These are phyloP conservation scores for Nemotelus nigrinus DNA, from an alignment of 2,888 invertebrate species.

Conservation along the genomic window DNA sequence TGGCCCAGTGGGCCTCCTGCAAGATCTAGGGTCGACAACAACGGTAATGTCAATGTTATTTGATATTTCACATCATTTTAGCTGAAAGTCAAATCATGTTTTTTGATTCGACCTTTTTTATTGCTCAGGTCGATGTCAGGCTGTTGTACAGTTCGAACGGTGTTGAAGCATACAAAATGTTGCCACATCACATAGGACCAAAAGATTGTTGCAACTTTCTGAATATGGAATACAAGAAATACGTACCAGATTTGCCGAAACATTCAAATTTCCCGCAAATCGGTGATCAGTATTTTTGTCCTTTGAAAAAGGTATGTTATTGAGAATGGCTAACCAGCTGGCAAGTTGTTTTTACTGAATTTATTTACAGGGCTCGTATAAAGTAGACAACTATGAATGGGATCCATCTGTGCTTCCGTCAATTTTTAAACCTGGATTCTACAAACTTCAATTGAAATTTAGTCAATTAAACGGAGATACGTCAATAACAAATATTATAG, in stretches of 20 bases:
- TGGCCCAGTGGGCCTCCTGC: too few species aligned
- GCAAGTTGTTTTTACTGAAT: neutral
- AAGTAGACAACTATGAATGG: slow-evolving; percentile 24
- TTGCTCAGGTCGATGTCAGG: neutral
- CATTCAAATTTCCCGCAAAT: slow-evolving; percentile 38
- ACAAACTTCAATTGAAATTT: slow-evolving; percentile 2
- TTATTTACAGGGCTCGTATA: slow-evolving; percentile 32
- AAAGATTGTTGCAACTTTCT: neutral
- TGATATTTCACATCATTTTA: too few species aligned
- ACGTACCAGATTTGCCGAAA: neutral
- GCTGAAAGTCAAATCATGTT: too few species aligned
- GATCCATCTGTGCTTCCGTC: neutral
- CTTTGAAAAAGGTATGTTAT: slow-evolving; percentile 25
- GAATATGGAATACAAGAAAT: slow-evolving; percentile 31
- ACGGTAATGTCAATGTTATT: too few species aligned
- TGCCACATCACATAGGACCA: slow-evolving; percentile 14
- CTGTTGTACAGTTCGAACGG: slow-evolving; percentile 11
- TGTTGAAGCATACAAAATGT: neutral
- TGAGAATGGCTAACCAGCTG: neutral
- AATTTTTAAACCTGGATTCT: slow-evolving; percentile 24
- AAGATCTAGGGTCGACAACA: too few species aligned
- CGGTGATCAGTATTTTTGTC: slow-evolving; percentile 40
- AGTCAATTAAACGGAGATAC: neutral
- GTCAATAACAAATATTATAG: neutral
- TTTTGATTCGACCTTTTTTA: too few species aligned